Conservation (phyloP, 2,797 vertebrate genomes). For the Carapus acus region DNA sequence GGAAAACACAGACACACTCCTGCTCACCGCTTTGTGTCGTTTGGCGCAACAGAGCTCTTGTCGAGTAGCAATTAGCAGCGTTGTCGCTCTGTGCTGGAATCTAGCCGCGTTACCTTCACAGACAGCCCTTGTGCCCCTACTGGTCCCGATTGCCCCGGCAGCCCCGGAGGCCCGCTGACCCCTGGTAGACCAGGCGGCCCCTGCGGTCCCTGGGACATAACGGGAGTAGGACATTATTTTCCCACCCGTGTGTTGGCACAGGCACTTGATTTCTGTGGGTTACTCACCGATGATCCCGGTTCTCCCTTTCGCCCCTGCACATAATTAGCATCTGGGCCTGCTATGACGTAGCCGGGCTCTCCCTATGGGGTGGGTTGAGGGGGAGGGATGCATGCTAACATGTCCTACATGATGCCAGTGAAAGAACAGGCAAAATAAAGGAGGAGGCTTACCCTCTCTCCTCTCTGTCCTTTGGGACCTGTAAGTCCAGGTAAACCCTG, state of each 20-base stretch:
- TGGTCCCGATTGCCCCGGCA: conserved; percentile 73
- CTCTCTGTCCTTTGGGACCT: conserved; percentile 81
- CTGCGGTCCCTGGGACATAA: conserved; percentile 66
- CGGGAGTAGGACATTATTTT: background rate
- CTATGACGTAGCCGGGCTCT: conserved; percentile 83
- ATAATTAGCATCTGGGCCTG: conserved; percentile 71
- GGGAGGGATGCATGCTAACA: too few species aligned
- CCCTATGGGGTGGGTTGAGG: conserved; percentile 72
- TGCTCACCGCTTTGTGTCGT: background rate
- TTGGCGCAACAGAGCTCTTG: too few species aligned
- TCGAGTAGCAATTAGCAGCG: too few species aligned
- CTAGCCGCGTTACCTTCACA: conserved; percentile 84
- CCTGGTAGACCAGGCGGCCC: conserved; percentile 77
- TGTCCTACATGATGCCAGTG: too few species aligned
- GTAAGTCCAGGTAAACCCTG: conserved; percentile 77
- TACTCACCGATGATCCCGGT: conserved; percentile 81
- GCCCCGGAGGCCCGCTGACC: conserved; percentile 75
- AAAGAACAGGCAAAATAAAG: background rate
- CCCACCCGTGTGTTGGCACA: background rate
- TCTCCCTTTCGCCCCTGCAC: conserved; percentile 79
- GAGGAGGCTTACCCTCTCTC: conserved; percentile 79
- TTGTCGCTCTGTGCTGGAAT: too few species aligned
- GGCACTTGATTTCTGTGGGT: background rate
- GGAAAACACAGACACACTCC: conserved; percentile 31
- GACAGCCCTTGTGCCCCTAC: conserved; percentile 73